Evolutionary conservation across 1,140 invertebrate genomes (phyloP).

Genomic region (Drosophila arawakana): DNA sequence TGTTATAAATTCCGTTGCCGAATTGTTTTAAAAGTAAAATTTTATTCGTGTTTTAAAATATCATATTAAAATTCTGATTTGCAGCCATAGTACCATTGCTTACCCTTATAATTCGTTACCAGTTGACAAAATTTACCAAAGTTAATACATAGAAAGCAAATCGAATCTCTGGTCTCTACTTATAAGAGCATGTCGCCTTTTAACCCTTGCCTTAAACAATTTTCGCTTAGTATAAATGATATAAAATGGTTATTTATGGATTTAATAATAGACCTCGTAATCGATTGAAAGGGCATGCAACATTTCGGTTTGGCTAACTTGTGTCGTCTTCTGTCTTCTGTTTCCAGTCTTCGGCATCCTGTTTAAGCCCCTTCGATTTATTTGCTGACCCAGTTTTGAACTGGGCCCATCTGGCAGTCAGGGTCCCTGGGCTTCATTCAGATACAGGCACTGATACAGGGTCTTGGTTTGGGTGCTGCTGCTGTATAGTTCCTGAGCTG

Average conservation of each 20-base stretch:
- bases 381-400: constrained; percentile 77
- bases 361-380: constrained; percentile 74
- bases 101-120: background rate
- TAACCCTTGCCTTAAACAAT: background rate
- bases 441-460: background rate
- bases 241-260: background rate
- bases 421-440: background rate
- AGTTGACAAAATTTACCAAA: background rate
- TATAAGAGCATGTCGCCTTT: background rate
- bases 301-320: constrained; percentile 33
- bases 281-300: constrained; percentile 39
- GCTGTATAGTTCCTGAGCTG: background rate
- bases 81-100: background rate
- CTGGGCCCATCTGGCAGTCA: constrained; percentile 22
- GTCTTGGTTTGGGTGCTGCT: background rate
- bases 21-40: background rate
- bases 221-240: constrained; percentile 2
- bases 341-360: constrained; percentile 6
- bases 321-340: background rate
- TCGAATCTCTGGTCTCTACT: background rate
- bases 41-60: no score
- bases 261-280: constrained; percentile 5
- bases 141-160: background rate
- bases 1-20: no score
- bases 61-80: background rate